Conservation (phyloP, 2,113 vertebrate species). For the Micronycteris hirsuta region DNA sequence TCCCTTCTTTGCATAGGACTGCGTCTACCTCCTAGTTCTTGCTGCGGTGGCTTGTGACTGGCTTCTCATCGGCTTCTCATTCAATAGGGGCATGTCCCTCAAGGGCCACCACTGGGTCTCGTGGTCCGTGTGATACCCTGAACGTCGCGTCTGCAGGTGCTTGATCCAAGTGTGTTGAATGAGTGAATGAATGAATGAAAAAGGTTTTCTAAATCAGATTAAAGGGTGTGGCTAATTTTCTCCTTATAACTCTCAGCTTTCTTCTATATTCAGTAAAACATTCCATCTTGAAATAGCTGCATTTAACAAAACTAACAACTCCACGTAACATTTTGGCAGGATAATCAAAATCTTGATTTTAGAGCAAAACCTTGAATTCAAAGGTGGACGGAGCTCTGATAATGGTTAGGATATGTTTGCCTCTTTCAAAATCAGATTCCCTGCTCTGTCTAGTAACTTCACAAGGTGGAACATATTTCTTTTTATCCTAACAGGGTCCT, state of each 20-base stretch:
- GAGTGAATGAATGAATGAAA: not conserved
- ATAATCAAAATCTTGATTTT: not conserved
- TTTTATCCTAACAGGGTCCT: not conserved
- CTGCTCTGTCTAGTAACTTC: not conserved
- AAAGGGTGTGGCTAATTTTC: not conserved
- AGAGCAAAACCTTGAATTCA: conserved; percentile 12
- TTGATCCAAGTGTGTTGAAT: not conserved
- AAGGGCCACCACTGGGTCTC: not conserved
- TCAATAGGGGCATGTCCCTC: accelerated
- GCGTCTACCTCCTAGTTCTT: accelerated
- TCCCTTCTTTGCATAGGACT: not conserved
- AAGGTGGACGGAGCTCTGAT: not conserved
- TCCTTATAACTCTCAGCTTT: not conserved
- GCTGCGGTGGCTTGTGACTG: not conserved
- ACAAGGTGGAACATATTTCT: not conserved
- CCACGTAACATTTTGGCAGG: not conserved
- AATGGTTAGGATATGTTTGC: not conserved
- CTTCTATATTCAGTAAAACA: not conserved
- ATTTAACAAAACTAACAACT: not conserved
- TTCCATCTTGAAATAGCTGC: not conserved
- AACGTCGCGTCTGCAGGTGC: not conserved
- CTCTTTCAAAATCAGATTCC: not conserved
- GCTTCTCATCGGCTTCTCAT: not conserved
- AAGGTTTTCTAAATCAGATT: not conserved
- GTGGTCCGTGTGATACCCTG: accelerated